Conservation (phyloP, 2,888 invertebrate genomes). For the Scelioninae gen. 1 region DNA sequence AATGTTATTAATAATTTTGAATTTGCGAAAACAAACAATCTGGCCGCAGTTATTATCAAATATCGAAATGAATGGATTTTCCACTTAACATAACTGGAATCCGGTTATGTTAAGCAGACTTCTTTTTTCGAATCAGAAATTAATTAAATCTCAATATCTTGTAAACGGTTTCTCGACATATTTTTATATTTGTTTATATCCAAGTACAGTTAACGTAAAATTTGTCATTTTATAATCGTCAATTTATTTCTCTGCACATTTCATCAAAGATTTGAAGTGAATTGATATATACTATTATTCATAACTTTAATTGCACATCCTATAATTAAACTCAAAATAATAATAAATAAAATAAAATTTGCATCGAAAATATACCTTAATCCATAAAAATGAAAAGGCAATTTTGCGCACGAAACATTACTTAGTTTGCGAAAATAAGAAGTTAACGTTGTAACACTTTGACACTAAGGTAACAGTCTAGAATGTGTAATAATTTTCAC, state of each 20-base stretch:
- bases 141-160: constrained; percentile 48
- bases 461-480: neutral
- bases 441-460: neutral
- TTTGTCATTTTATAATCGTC: constrained; percentile 1
- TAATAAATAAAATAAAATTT: too few relatives aligned
- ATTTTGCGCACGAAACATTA: too few relatives aligned
- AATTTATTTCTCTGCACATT: too few relatives aligned
- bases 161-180: constrained; percentile 46
- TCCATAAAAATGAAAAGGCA: too few relatives aligned
- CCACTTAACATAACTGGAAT: constrained; percentile 53
- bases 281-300: too few relatives aligned
- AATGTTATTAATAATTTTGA: too few relatives aligned
- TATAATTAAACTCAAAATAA: too few relatives aligned
- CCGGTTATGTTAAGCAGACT: constrained; percentile 53
- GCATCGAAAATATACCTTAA: too few relatives aligned
- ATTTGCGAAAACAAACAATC: too few relatives aligned
- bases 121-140: constrained; percentile 38
- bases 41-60: constrained; percentile 4
- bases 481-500: constrained; percentile 19
- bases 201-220: constrained; percentile 34
- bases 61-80: constrained; percentile 45
- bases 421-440: neutral
- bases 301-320: too few relatives aligned
- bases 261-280: too few relatives aligned
- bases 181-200: constrained; percentile 48